phyloP scores from a whole-genome alignment of 2,888 invertebrate species.

The Drosophila neonasuta region DNA sequence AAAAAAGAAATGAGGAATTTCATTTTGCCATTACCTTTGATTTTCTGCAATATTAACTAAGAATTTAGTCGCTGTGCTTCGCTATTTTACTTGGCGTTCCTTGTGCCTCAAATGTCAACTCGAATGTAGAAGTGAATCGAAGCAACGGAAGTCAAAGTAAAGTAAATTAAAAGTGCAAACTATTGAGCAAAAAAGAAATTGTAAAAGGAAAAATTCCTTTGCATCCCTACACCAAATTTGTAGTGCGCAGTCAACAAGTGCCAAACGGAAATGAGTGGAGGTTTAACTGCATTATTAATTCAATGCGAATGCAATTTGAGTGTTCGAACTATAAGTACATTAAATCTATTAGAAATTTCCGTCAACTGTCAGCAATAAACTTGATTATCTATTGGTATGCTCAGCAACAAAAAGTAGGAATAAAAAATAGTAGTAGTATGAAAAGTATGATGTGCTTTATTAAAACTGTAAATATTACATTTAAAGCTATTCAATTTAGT shows the following conservation, averaged over 20 bases:
- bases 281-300: conserved; percentile 34
- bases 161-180: conserved; percentile 33
- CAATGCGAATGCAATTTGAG: conserved; percentile 44
- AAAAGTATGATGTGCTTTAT: background rate
- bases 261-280: conserved; percentile 39
- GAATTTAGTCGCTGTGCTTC: conserved; percentile 32
- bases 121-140: conserved; percentile 1
- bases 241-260: conserved; percentile 51
- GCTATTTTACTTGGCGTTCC: conserved; percentile 7
- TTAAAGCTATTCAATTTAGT: no score
- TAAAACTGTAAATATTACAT: no score
- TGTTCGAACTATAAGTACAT: conserved; percentile 37
- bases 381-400: conserved; percentile 37
- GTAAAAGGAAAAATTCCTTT: conserved; percentile 12
- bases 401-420: background rate
- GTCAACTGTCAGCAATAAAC: conserved; percentile 30
- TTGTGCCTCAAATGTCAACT: conserved; percentile 34
- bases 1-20: conserved; percentile 28
- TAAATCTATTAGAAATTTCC: conserved; percentile 45
- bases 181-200: background rate
- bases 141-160: conserved; percentile 40
- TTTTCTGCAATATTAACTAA: conserved; percentile 43
- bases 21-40: conserved; percentile 52
- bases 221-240: conserved; percentile 2
- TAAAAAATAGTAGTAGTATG: background rate